A percentile compares a stretch with the other conserved stretches of the same genome.
phyloP scores from a whole-genome alignment of 2,113 vertebrate genomes.

The Mormoops blainvillei region DNA sequence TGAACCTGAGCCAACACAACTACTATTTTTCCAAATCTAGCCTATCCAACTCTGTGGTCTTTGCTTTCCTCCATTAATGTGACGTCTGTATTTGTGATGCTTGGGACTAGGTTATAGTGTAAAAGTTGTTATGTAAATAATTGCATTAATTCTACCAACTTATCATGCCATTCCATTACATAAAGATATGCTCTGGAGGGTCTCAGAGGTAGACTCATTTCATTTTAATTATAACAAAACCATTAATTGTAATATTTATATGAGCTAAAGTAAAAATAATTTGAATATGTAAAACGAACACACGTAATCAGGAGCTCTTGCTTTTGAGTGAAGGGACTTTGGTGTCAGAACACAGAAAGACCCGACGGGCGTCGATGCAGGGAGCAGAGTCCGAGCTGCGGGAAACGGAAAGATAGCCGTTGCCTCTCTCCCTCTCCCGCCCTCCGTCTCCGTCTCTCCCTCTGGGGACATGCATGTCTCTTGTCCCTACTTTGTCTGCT shows the following conservation, averaged over 20 bases:
- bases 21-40: background rate
- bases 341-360: background rate
- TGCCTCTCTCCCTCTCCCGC: background rate
- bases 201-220: background rate
- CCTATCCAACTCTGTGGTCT: background rate
- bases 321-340: background rate
- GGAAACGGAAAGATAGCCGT: background rate
- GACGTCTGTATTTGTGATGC: background rate
- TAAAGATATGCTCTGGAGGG: background rate
- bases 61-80: background rate
- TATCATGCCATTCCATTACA: background rate
- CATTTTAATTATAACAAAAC: background rate
- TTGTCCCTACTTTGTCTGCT: background rate
- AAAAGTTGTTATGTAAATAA: background rate
- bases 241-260: background rate
- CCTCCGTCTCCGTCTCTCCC: background rate
- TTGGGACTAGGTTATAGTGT: background rate
- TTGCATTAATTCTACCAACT: background rate
- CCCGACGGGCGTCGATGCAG: background rate
- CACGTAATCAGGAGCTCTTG: background rate
- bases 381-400: background rate
- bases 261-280: background rate
- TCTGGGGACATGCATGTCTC: background rate
- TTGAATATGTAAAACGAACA: background rate
- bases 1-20: background rate